Evolutionary conservation across 2,113 vertebrate genomes (phyloP), one percentile per base, ranked within the genome.

Genomic region (Syngnathus typhle): DNA sequence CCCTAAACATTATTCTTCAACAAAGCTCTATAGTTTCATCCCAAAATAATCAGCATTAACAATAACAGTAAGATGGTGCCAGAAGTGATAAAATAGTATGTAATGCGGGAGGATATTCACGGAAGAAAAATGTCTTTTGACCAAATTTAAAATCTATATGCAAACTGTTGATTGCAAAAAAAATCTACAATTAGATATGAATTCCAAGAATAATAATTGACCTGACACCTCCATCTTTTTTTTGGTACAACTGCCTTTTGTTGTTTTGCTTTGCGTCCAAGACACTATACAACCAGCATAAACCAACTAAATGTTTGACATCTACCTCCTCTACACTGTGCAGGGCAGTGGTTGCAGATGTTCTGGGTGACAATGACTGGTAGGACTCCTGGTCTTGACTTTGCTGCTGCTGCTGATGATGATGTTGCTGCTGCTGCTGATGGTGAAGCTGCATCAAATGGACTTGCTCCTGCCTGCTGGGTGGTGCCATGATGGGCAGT

Each of bases 251-350:
- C 27, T 27, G 27, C 27, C 1, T 27, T 27, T 27, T 27, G 27
- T 27, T 27, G 27, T 27, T 27, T 27, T 2, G 27, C 19, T 51
- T 21, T 13, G 13, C 7, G 3, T n/a, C n/a, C n/a, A 52, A 21
- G 21, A 52, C 19, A n/a, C 19, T 2, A n/a, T 9, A 51, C 7
- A 21, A 21, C 6, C 10, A 23, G n/a, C 39, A 52, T 16, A 43
- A 21, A 66, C 2, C 7, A 65, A n/a, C 41, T 13, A 59, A 68
- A 68, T 46, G 1, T 68, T 47, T 19, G 27, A 58, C 0, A 0
- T 78, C 82, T 86, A 98, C 97, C 96, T 99, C 96, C 91, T 98
- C 96, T 94, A 98, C 89, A 85, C 89, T 96, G 89, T 98, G 96
- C 84, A 96, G 93, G 84, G 94, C 93, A 88, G 93, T 92, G 89